phyloP scores from a whole-genome alignment of 2,888 invertebrate species.

The Bimastos eiseni region DNA sequence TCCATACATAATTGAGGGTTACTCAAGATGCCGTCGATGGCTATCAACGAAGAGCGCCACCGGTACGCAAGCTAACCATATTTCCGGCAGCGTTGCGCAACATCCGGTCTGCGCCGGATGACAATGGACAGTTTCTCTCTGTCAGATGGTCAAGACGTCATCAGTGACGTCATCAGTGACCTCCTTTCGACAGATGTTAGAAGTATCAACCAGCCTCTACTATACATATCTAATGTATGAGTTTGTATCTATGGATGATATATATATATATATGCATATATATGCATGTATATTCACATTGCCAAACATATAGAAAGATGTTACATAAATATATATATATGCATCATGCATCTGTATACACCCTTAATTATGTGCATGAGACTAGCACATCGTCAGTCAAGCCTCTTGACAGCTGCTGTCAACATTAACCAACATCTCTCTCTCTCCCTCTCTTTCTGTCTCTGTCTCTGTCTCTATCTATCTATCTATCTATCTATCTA shows the following conservation, averaged over 20 bases:
- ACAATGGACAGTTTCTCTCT: neutral
- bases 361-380: too few species aligned
- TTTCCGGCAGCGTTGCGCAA: neutral
- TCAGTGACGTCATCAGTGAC: neutral
- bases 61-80: neutral
- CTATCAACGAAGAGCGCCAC: neutral
- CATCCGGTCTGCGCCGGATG: conserved; percentile 13
- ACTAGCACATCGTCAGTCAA: neutral
- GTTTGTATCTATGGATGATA: too few species aligned
- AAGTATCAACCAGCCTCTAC: neutral
- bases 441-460: too few species aligned
- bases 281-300: too few species aligned
- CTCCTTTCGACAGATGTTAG: neutral
- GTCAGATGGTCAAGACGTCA: neutral
- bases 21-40: conserved; percentile 13
- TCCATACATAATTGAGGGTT: neutral
- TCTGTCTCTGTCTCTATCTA: neutral
- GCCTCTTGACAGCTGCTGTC: neutral
- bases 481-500: too few species aligned
- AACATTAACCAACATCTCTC: neutral
- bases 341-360: too few species aligned
- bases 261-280: too few species aligned
- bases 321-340: too few species aligned
- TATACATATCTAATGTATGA: neutral
- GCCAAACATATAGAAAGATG: too few species aligned